phyloP scores from a whole-genome alignment of 1,140 invertebrate species.

The Elysia chlorotica region DNA sequence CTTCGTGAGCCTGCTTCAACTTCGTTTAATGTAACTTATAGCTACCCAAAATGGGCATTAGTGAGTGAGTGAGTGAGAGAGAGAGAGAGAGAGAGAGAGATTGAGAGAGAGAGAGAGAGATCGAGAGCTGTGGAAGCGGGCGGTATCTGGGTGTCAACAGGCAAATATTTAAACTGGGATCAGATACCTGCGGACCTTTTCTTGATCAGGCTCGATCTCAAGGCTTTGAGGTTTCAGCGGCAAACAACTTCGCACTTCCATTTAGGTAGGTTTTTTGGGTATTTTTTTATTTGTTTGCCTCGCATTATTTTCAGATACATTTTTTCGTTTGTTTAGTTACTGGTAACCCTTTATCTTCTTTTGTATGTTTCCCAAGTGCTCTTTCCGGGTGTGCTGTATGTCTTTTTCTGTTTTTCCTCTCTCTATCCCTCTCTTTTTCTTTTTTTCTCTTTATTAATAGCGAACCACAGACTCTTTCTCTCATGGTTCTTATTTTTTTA shows the following conservation, averaged over 20 bases:
- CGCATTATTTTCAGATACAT: too few species aligned
- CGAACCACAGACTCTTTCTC: too few species aligned
- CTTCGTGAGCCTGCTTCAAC: neutral
- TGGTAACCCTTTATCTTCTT: too few species aligned
- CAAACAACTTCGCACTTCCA: conserved; percentile 85
- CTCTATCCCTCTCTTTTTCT: too few species aligned
- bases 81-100: neutral
- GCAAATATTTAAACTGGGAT: conserved; percentile 82
- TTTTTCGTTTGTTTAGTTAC: too few species aligned
- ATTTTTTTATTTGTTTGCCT: too few species aligned
- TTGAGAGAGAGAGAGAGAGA: neutral
- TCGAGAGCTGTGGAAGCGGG: conserved; percentile 86
- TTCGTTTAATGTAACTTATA: neutral
- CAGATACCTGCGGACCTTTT: conserved; percentile 82
- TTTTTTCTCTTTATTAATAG: too few species aligned
- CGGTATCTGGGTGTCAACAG: conserved; percentile 89
- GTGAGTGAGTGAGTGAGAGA: neutral
- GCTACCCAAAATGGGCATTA: neutral
- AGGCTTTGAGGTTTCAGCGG: conserved; percentile 79
- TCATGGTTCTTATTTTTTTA: too few species aligned
- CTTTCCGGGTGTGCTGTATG: too few species aligned
- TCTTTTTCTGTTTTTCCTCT: too few species aligned
- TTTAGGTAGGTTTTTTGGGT: conserved; percentile 72
- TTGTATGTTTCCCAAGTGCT: too few species aligned
- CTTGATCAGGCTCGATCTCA: conserved; percentile 77